Evolutionary conservation across 2,888 invertebrate genomes (phyloP).

Genomic region (Argyra leucocephala): DNA sequence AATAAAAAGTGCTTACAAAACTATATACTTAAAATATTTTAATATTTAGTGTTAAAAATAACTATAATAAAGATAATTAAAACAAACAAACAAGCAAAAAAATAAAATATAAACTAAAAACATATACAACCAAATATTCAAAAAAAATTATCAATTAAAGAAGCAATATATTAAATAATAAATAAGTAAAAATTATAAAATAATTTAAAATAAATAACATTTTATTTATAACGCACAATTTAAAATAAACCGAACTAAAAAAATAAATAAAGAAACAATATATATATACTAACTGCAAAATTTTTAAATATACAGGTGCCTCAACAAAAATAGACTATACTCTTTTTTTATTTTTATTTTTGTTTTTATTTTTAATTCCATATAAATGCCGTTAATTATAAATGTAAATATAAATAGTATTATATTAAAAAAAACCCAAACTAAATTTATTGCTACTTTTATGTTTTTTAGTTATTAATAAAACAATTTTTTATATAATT

Average conservation of each 20-base stretch:
- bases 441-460: neutral
- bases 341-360: neutral
- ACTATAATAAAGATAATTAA: constrained; percentile 25
- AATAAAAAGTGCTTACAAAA: constrained; percentile 22
- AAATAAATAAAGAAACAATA: neutral
- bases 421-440: neutral
- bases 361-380: neutral
- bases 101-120: too few relatives aligned
- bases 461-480: constrained; percentile 11
- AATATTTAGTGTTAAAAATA: constrained; percentile 24
- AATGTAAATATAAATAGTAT: neutral
- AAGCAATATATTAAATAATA: neutral
- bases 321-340: neutral
- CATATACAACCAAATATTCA: too few relatives aligned
- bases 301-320: constrained; percentile 5
- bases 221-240: constrained; percentile 15
- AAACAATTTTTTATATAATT: too few relatives aligned
- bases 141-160: neutral
- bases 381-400: neutral
- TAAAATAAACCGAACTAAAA: neutral
- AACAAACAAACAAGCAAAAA: constrained; percentile 21
- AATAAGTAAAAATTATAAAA: constrained; percentile 25
- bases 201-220: constrained; percentile 23
- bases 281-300: too few relatives aligned
- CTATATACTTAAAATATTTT: neutral